These are phyloP conservation scores for Cantharis lateralis DNA, from an alignment of 2,888 invertebrate species.

Conservation along the genomic window DNA sequence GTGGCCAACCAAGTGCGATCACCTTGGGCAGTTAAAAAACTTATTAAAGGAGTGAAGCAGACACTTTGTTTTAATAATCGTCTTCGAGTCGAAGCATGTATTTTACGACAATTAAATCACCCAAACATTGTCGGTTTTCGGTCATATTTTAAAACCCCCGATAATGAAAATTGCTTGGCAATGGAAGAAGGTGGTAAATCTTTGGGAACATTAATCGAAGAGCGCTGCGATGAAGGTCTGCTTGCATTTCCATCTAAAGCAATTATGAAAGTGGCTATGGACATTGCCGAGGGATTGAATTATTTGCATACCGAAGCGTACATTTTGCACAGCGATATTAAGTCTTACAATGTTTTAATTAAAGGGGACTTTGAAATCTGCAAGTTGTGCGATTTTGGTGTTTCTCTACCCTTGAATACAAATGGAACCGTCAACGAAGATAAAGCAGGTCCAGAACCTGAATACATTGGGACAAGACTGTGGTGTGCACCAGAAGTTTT, in stretches of 20 bases:
- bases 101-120: conserved; percentile 72
- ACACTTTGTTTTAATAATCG: conserved; percentile 59
- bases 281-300: conserved; percentile 72
- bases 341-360: conserved; percentile 80
- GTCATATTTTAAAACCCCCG: conserved; percentile 59
- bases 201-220: conserved; percentile 76
- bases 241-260: conserved; percentile 63
- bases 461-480: conserved; percentile 74
- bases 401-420: conserved; percentile 71
- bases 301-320: conserved; percentile 76
- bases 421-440: conserved; percentile 65
- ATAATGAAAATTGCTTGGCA: conserved; percentile 68
- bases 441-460: conserved; percentile 57
- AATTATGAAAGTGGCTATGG: conserved; percentile 69
- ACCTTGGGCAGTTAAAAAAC: conserved; percentile 85
- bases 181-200: conserved; percentile 79
- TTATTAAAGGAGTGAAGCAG: conserved; percentile 54
- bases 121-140: conserved; percentile 84
- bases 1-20: conserved; percentile 70
- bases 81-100: conserved; percentile 71
- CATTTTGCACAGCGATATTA: conserved; percentile 81
- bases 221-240: conserved; percentile 60
- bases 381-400: conserved; percentile 86
- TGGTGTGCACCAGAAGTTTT: conserved; percentile 84
- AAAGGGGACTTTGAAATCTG: conserved; percentile 75